Percentiles rank a stretch among this genome's conserved stretches.
Conservation (phyloP, 2,888 invertebrate species). For the Bellardia bayeri region DNA sequence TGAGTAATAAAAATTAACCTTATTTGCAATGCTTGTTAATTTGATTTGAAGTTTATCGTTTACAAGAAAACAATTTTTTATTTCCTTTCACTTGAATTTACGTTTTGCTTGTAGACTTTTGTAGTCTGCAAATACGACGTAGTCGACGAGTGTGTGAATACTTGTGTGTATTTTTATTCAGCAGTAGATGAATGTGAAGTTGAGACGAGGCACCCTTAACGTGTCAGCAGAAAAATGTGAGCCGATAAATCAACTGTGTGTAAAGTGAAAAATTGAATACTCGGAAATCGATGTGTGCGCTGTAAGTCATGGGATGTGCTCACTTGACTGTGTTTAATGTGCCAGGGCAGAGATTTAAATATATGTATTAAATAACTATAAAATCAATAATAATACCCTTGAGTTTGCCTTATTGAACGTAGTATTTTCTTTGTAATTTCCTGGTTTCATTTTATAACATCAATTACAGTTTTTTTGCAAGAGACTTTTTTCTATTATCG, state of each 20-base stretch:
- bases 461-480: too few species aligned
- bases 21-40: constrained; percentile 81
- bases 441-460: too few species aligned
- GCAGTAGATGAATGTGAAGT: not conserved
- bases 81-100: constrained; percentile 57
- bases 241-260: constrained; percentile 72
- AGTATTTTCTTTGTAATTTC: too few species aligned
- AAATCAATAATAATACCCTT: too few species aligned
- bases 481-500: too few species aligned
- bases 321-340: constrained; percentile 32
- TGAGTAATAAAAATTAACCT: constrained; percentile 82
- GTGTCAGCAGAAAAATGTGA: constrained; percentile 57
- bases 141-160: not conserved
- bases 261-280: constrained; percentile 70
- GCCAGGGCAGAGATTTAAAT: constrained; percentile 22
- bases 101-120: constrained; percentile 14
- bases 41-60: constrained; percentile 76
- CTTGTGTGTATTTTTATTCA: not conserved
- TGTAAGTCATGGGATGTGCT: constrained; percentile 43
- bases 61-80: constrained; percentile 72
- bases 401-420: too few species aligned
- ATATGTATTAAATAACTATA: not conserved
- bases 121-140: not conserved
- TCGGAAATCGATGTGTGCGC: constrained; percentile 58
- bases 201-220: constrained; percentile 56